phyloP scores from a whole-genome alignment of 2,888 invertebrate species.

The Elysia crispata region DNA sequence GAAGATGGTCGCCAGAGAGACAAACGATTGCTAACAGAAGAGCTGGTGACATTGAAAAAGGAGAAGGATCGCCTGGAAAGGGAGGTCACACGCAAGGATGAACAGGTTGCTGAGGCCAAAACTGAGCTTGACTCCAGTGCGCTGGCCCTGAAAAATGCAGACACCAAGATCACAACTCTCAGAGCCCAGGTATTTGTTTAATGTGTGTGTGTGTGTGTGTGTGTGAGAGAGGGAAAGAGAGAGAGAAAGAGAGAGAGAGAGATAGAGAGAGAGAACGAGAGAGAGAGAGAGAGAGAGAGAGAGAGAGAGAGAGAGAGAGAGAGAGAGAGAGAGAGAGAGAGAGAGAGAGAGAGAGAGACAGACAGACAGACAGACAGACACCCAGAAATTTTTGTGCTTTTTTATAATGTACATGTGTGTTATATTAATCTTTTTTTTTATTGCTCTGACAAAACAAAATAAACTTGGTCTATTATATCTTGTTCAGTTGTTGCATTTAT shows the following conservation, averaged over 20 bases:
- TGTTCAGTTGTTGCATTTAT: too few species aligned
- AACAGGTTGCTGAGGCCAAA: slow-evolving; percentile 67
- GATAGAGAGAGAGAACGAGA: neutral
- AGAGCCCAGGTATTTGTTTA: slow-evolving; percentile 68
- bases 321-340: too few species aligned
- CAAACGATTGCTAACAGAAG: slow-evolving; percentile 73
- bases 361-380: too few species aligned
- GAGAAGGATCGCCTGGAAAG: slow-evolving; percentile 68
- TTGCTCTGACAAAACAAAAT: too few species aligned
- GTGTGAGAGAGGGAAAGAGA: neutral
- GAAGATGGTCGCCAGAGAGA: slow-evolving; percentile 68
- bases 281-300: neutral
- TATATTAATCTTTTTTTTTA: too few species aligned
- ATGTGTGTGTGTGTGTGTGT: too few species aligned
- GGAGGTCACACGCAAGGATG: slow-evolving; percentile 67
- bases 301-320: too few species aligned
- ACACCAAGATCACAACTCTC: slow-evolving; percentile 70
- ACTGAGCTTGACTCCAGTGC: slow-evolving; percentile 71
- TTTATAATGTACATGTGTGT: too few species aligned
- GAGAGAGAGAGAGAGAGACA: too few species aligned
- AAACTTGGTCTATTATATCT: too few species aligned
- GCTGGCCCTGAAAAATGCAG: slow-evolving; percentile 69
- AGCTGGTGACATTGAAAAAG: slow-evolving; percentile 73
- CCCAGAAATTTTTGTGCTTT: too few species aligned
- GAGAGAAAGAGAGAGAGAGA: neutral